phyloP scores from a whole-genome alignment of 2,888 invertebrate species.

The Theristus sp. region DNA sequence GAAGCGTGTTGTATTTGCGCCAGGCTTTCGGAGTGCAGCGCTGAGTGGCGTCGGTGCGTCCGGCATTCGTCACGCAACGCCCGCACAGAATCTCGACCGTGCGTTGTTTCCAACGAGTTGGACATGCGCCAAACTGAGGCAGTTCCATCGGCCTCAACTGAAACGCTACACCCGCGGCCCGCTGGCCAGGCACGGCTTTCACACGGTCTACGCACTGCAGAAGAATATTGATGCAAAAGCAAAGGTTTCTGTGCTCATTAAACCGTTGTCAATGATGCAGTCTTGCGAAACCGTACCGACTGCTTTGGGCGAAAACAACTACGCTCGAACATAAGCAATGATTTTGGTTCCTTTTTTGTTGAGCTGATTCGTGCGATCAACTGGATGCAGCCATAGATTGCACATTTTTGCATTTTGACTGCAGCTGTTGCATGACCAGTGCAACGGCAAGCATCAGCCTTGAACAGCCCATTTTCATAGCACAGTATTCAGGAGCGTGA shows the following conservation, averaged over 20 bases:
- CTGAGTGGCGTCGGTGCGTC: constrained; percentile 23
- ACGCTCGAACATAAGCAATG: too few species aligned
- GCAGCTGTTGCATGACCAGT: too few species aligned
- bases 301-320: too few species aligned
- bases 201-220: constrained; percentile 59
- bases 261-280: too few species aligned
- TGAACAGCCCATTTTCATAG: background rate
- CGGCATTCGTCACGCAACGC: constrained; percentile 75
- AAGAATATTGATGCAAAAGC: constrained; percentile 81
- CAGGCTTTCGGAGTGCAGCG: constrained; percentile 6
- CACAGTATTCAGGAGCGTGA: constrained; percentile 51
- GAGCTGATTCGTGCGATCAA: too few species aligned
- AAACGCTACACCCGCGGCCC: constrained; percentile 67
- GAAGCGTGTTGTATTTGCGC: constrained; percentile 31
- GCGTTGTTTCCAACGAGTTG: constrained; percentile 90
- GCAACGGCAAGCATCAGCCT: too few species aligned
- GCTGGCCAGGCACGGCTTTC: constrained; percentile 36
- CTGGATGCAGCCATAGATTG: too few species aligned
- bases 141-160: constrained; percentile 79
- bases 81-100: constrained; percentile 75
- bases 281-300: too few species aligned
- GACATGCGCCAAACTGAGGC: constrained; percentile 59
- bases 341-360: too few species aligned
- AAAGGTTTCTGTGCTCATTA: too few species aligned
- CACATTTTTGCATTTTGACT: too few species aligned